These are phyloP conservation scores for Leucopsar rothschildi DNA, from an alignment of 2,113 vertebrate genomes.

Conservation along the genomic window DNA sequence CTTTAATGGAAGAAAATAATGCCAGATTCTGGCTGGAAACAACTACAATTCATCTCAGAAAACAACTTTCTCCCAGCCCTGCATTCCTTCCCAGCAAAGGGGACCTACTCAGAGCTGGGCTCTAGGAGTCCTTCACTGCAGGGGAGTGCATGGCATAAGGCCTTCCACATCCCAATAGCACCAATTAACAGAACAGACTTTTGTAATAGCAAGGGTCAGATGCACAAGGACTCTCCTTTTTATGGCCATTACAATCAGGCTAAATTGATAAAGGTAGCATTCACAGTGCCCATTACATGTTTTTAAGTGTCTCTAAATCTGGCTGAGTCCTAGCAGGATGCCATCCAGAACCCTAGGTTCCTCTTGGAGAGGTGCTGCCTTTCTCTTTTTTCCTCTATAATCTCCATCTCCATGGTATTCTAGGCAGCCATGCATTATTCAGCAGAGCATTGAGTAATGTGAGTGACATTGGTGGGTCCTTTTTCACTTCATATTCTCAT, in stretches of 20 bases:
- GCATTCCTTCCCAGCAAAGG: slow-evolving; percentile 15
- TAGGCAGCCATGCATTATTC: slow-evolving; percentile 17
- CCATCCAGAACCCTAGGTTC: background rate
- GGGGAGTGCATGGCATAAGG: background rate
- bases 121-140: background rate
- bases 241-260: background rate
- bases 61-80: background rate
- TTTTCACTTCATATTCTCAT: background rate
- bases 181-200: background rate
- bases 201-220: background rate
- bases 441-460: background rate
- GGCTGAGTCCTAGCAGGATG: background rate
- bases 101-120: background rate
- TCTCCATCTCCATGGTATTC: background rate
- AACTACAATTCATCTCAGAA: slow-evolving; percentile 16
- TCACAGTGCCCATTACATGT: background rate
- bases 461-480: background rate
- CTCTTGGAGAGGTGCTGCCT: background rate
- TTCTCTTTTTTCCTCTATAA: background rate
- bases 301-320: slow-evolving; percentile 5
- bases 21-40: slow-evolving; percentile 26
- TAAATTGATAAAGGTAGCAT: slow-evolving; percentile 1
- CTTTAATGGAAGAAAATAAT: slow-evolving; percentile 38
- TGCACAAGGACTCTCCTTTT: background rate
- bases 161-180: background rate